Conservation (phyloP, 2,888 invertebrate genomes). For the Tetragonisca angustula region DNA sequence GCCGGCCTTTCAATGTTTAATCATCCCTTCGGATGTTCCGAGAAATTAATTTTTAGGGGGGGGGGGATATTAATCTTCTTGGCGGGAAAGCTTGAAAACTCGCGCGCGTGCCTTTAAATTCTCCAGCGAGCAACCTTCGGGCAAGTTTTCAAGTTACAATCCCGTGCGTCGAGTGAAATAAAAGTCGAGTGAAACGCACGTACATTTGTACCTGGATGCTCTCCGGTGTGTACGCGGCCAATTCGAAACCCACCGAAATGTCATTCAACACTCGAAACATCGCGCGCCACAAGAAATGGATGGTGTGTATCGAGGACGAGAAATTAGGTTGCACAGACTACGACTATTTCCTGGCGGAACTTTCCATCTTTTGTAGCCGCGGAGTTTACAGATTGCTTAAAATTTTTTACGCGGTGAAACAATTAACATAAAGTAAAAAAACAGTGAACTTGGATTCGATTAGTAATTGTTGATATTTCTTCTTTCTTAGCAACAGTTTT, state of each 20-base stretch:
- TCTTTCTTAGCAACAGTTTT: no score
- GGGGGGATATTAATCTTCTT: background rate
- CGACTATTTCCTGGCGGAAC: background rate
- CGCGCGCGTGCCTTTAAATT: constrained; percentile 2
- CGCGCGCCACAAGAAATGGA: background rate
- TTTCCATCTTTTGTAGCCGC: background rate
- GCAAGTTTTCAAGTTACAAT: background rate
- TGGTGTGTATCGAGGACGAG: no score
- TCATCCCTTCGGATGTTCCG: background rate
- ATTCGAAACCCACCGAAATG: constrained; percentile 11
- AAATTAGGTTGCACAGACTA: background rate
- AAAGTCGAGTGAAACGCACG: constrained; percentile 14
- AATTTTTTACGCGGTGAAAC: no score
- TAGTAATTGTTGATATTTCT: no score
- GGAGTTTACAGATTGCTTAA: no score
- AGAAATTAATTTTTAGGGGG: background rate
- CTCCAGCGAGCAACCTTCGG: background rate
- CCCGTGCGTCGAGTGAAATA: background rate
- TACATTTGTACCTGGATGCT: constrained; percentile 1
- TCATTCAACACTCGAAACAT: constrained; percentile 16
- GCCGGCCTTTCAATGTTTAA: background rate
- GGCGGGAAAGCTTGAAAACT: background rate
- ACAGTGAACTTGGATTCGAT: no score
- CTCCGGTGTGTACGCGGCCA: background rate
- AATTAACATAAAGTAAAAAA: no score